phyloP scores from a whole-genome alignment of 2,113 vertebrate genomes.

The Odontophorus gujanensis region DNA sequence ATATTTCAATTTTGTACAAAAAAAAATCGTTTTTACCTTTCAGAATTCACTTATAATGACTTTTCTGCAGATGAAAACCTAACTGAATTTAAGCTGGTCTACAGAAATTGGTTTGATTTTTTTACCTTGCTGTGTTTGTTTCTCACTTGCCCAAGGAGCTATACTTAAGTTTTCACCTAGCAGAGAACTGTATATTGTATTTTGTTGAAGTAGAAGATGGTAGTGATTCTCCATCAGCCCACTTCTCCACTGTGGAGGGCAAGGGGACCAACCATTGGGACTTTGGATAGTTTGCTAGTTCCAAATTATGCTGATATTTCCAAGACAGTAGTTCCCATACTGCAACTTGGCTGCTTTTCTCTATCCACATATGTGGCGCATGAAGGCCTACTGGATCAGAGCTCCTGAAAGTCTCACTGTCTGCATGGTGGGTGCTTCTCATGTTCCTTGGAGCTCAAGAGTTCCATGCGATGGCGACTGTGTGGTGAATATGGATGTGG shows the following conservation, averaged over 20 bases:
- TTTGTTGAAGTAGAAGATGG: background rate
- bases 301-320: background rate
- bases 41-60: background rate
- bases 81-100: background rate
- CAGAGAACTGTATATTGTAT: rapidly evolving
- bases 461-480: background rate
- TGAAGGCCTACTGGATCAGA: rapidly evolving
- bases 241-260: background rate
- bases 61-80: background rate
- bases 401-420: background rate
- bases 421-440: background rate
- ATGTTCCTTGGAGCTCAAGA: background rate
- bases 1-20: background rate
- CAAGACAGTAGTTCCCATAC: rapidly evolving
- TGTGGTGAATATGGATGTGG: rapidly evolving
- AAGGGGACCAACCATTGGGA: background rate
- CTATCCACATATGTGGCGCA: rapidly evolving
- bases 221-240: background rate
- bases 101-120: background rate
- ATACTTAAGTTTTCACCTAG: background rate
- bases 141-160: background rate
- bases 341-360: background rate
- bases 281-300: background rate
- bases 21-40: background rate
- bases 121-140: background rate